Conservation (phyloP, 2,113 vertebrate species). For the Shinisaurus crocodilurus region DNA sequence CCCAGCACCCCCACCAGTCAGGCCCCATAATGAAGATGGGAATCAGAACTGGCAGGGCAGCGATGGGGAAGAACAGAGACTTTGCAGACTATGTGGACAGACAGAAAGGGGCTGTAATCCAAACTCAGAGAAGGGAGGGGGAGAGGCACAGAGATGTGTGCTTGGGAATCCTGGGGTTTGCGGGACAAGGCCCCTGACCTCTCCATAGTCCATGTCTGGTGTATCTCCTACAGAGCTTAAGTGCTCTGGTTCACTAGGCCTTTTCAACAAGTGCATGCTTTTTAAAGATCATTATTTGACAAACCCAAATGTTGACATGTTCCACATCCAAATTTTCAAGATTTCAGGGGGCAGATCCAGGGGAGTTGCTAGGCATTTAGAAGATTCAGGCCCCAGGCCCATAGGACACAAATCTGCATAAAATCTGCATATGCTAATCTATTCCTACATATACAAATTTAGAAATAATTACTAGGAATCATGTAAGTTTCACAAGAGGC, state of each 20-base stretch:
- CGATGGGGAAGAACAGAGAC: background rate
- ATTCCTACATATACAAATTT: no score
- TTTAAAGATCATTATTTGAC: background rate
- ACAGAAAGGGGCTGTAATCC: background rate
- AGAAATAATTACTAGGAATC: no score
- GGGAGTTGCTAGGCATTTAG: no score
- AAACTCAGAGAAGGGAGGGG: background rate
- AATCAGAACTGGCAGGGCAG: slow-evolving; percentile 59
- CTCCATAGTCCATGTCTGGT: no score
- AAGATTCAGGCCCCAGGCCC: no score
- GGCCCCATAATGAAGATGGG: slow-evolving; percentile 49
- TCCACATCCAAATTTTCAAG: background rate
- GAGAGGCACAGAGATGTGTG: background rate
- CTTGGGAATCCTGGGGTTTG: background rate
- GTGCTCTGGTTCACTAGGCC: background rate
- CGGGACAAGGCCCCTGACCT: background rate
- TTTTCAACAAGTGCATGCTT: no score
- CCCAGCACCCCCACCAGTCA: background rate
- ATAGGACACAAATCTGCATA: background rate
- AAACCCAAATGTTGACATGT: background rate
- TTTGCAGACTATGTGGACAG: background rate
- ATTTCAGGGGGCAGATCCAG: background rate
- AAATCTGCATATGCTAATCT: no score
- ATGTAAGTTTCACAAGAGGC: no score
- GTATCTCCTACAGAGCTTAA: background rate